These are phyloP conservation scores for Psilanteris sp. DNA, from an alignment of 1,140 invertebrate species.

Conservation along the genomic window DNA sequence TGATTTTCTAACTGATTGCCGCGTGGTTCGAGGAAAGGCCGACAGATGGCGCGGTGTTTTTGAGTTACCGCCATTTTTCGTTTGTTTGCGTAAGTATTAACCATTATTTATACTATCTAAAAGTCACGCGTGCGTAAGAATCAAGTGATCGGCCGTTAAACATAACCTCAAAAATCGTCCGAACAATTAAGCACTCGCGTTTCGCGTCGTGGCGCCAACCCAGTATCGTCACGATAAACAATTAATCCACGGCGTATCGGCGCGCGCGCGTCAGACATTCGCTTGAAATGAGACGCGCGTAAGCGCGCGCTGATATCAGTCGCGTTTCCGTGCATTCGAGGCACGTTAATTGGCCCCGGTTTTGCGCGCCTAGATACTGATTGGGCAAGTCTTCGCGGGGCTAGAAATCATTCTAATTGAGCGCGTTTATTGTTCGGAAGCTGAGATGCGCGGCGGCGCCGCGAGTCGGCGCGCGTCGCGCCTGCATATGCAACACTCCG, in stretches of 20 bases:
- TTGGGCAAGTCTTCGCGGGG: constrained; percentile 45
- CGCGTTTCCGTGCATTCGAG: constrained; percentile 45
- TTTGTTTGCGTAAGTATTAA: no score
- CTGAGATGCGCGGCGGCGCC: constrained; percentile 45
- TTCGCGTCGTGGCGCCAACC: no score
- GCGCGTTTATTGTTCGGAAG: constrained; percentile 57
- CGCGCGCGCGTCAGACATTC: constrained; percentile 16
- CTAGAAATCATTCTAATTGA: constrained; percentile 57
- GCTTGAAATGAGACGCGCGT: constrained; percentile 43
- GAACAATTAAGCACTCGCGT: no score
- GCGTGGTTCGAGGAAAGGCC: no score
- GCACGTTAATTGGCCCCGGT: constrained; percentile 54
- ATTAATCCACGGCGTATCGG: constrained; percentile 25
- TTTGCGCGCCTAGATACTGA: constrained; percentile 45
- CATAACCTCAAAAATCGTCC: no score
- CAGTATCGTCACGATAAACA: constrained; percentile 35
- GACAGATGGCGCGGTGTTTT: no score
- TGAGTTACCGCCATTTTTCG: no score
- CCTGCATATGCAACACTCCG: constrained; percentile 40
- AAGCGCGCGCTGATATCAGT: constrained; percentile 3
- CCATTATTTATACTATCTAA: no score
- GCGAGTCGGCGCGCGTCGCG: constrained; percentile 29
- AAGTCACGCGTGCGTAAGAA: no score
- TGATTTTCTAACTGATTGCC: no score
- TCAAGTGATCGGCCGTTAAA: no score